Evolutionary conservation across 2,113 vertebrate species (phyloP), one percentile per base, ranked within the genome.

Genomic region (Axis porcinus): DNA sequence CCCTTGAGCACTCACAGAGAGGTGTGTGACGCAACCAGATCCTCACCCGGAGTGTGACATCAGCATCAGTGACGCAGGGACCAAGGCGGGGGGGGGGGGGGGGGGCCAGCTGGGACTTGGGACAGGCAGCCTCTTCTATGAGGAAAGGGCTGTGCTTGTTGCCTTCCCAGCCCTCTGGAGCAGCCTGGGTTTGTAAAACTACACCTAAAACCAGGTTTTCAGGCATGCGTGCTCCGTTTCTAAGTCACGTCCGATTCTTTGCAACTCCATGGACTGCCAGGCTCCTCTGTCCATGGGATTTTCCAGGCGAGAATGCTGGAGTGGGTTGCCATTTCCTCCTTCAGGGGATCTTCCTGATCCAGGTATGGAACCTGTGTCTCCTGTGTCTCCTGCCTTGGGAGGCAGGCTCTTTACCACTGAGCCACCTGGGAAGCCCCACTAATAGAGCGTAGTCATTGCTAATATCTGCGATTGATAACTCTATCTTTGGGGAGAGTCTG

Each of bases 201-300:
- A 76, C 12, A 4, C 70, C 12, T 27, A 43, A 76, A 43, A 27
- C 23, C 23, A 76, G 21, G 23, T 76, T 43, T 76, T 27, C 70
- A 27, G 43, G 70, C 40, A 15, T 3, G 40, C 0, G 2, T 15
- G 23, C 40, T 43, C 36, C 27, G 3, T 76, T 13, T 27, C 40
- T 14, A 43, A 76, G 70, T 43, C 23, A 4, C 1, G 6, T 8
- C 23, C 0, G 23, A 27, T 2, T 76, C 23, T 76, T 2, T 43
- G 23, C 23, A 7, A 76, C 40, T 7, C 6, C 23, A 15, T 43
- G 23, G 70, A 27, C 23, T 0, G 0, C 2, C 40, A 76, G 40
- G 70, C 40, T 7, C 40, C 40, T 43, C 40, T 43, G 23, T 43
- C 70, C 70, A 43, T 15, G 40, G 70, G 6, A 43, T 43, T 76